A percentile compares a stretch with the other conserved stretches of the same genome.
These are phyloP conservation scores for Pristionchus entomophagus DNA, from an alignment of 2,888 invertebrate species.

Conservation along the genomic window DNA sequence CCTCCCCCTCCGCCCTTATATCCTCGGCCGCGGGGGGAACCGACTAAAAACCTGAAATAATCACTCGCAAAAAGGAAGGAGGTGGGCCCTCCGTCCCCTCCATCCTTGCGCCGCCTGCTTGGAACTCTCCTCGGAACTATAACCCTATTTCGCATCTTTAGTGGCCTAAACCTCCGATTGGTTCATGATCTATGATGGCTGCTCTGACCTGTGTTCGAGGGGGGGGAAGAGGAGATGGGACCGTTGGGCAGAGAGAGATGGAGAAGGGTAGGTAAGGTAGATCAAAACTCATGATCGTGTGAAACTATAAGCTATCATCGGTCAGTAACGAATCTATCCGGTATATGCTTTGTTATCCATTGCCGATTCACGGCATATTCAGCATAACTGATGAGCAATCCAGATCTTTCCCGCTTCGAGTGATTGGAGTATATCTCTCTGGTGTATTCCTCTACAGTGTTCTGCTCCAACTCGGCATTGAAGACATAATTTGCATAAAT, in stretches of 20 bases:
- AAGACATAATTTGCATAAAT: too few species aligned
- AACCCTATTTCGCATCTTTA: not conserved
- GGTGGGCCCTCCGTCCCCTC: not conserved
- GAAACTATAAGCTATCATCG: not conserved
- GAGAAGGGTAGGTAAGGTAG: not conserved
- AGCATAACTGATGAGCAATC: not conserved
- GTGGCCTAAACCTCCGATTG: not conserved
- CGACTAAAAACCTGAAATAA: constrained; percentile 45
- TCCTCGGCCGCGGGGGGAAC: constrained; percentile 23
- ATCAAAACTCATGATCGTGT: not conserved
- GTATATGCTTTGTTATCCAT: not conserved
- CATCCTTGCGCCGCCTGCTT: not conserved
- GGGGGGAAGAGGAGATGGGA: not conserved
- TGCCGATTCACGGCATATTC: not conserved
- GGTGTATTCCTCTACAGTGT: too few species aligned
- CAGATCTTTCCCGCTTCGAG: not conserved
- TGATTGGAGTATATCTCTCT: too few species aligned
- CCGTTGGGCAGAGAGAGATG: not conserved
- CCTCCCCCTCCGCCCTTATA: constrained; percentile 33
- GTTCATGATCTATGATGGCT: not conserved
- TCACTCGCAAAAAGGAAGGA: constrained; percentile 31
- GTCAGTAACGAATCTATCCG: not conserved
- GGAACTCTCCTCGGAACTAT: not conserved
- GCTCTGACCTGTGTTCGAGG: not conserved
- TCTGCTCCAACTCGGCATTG: not conserved